Evolutionary conservation across 2,797 vertebrate species (phyloP), one percentile per base, ranked within the genome.

Genomic region (Parauchenoglanis ngamensis): DNA sequence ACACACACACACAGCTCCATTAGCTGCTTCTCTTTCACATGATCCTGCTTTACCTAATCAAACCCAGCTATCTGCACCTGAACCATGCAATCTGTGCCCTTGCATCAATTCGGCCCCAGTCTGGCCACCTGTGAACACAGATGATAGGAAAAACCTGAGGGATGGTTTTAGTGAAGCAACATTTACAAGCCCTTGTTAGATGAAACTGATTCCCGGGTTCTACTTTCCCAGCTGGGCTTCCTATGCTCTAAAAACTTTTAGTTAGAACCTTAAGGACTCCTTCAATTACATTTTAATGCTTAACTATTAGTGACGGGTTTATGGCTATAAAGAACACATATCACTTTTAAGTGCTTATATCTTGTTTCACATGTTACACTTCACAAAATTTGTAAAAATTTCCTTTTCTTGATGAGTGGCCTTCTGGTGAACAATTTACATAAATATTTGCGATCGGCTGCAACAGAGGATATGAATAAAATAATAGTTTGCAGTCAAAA

Each of bases 101-200:
- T 73, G 54, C 35, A 59, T 75, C 83, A 84, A 59, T 73, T 57
- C 23, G 2, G 61, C 12, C 52, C 7, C 54, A 46, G 80, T 68
- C 46, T 83, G 68, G 80, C 63, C 61, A 83, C 80, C 61, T 83
- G 80, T 83, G 63, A 83, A 68, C 80, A 52, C 57, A 81, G 78
- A 63, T 52, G n/a, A 67, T 68, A 25, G 21, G 46, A 19, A 82
- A 82, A 65, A 17, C 31, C 59, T 19, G 59, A 65, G n/a, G 25
- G 40, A 49, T 65, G n/a, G 8, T 61, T 61, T 80, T n/a, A 7
- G 31, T 11, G n/a, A 49, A 49, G 61, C 25, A 79, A 40, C 31
- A 59, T 57, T 79, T 79, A 79, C 12, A 80, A 65, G 23, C n/a
- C 23, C 8, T 52, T 52, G 80, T 21, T 21, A 68, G 25, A 6